These are phyloP conservation scores for Hypotaenidia okinawae DNA, from an alignment of 2,797 vertebrate species.

Conservation along the genomic window DNA sequence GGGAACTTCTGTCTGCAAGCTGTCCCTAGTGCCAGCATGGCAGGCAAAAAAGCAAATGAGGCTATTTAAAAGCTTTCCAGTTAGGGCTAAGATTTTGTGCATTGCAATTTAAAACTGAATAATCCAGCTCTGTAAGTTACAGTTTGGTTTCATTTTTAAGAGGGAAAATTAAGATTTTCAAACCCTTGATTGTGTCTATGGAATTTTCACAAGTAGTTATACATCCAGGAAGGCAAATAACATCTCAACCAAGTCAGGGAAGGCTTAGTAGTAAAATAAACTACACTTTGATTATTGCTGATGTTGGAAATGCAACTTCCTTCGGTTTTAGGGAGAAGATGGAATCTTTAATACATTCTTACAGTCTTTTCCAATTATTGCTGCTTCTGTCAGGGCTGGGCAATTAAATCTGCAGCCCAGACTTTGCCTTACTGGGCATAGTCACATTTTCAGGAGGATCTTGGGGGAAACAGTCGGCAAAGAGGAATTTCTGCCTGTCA, in stretches of 20 bases:
- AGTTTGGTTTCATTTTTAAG: not conserved
- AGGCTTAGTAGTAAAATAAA: constrained; percentile 16
- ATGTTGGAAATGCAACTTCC: not conserved
- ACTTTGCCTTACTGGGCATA: not conserved
- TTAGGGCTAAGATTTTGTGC: not conserved
- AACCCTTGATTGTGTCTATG: not conserved
- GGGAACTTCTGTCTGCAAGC: not conserved
- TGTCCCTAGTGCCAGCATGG: not conserved
- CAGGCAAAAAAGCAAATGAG: not conserved
- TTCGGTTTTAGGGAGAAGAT: not conserved
- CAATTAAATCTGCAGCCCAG: not conserved
- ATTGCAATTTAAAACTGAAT: not conserved
- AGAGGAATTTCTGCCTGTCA: not conserved
- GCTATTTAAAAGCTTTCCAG: not conserved
- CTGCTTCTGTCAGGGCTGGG: not conserved
- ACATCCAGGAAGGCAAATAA: not conserved
- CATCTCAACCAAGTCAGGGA: not conserved
- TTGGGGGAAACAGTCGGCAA: not conserved
- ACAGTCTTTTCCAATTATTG: not conserved
- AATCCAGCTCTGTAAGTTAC: not conserved
- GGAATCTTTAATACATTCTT: constrained; percentile 32
- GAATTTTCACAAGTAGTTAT: not conserved
- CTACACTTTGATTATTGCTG: constrained; percentile 11
- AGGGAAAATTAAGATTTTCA: not conserved
- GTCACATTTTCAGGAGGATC: not conserved